Conservation (phyloP, 2,888 invertebrate genomes). For the Eutolmus rufibarbis region DNA sequence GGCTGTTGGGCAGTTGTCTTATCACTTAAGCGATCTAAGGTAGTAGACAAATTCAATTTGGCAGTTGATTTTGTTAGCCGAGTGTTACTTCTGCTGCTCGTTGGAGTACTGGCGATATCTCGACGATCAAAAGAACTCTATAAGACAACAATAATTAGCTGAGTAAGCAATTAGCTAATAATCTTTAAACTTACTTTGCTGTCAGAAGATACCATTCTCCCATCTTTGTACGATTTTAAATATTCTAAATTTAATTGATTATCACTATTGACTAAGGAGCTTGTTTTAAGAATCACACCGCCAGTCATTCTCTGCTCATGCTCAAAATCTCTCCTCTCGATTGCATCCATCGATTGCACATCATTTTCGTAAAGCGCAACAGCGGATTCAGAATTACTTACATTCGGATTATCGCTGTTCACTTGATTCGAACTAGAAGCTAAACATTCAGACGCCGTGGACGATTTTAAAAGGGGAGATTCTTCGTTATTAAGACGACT, state of each 20-base stretch:
- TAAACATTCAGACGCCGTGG: not conserved
- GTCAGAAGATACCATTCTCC: slow-evolving; percentile 54
- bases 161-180: not conserved
- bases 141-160: not conserved
- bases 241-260: slow-evolving; percentile 60
- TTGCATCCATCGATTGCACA: slow-evolving; percentile 62
- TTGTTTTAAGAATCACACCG: slow-evolving; percentile 58
- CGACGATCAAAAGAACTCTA: not conserved
- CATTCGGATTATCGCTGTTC: slow-evolving; percentile 16
- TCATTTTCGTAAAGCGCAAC: slow-evolving; percentile 52
- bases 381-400: slow-evolving; percentile 33
- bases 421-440: slow-evolving; percentile 20
- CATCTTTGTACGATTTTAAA: slow-evolving; percentile 50
- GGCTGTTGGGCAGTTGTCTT: not conserved
- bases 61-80: slow-evolving; percentile 62
- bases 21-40: slow-evolving; percentile 50
- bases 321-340: slow-evolving; percentile 62
- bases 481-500: slow-evolving; percentile 19
- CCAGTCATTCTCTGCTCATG: slow-evolving; percentile 61
- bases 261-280: slow-evolving; percentile 56
- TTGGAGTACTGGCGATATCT: slow-evolving; percentile 55
- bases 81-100: slow-evolving; percentile 60
- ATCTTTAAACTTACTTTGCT: slow-evolving; percentile 55
- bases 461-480: not conserved
- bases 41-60: slow-evolving; percentile 60